Evolutionary conservation across 1,140 invertebrate genomes (phyloP).

Genomic region (Zaprionus capensis): DNA sequence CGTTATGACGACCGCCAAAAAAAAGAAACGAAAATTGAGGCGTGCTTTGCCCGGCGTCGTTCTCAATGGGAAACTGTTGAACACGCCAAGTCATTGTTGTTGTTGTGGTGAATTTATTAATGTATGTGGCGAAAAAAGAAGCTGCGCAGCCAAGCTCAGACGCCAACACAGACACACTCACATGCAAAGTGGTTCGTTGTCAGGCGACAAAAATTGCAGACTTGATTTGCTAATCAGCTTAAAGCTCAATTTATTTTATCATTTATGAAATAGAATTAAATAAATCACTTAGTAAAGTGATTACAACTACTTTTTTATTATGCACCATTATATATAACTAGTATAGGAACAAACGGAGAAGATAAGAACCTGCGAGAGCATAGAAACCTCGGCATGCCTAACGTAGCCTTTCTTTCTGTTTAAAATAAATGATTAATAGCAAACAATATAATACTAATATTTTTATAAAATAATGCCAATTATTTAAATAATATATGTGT

Average conservation of each 20-base stretch:
- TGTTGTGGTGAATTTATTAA: conserved; percentile 66
- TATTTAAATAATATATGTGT: too few relatives aligned
- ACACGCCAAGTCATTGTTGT: conserved; percentile 12
- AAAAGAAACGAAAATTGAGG: conserved; percentile 35
- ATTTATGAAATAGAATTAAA: not conserved
- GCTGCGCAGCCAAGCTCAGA: conserved; percentile 32
- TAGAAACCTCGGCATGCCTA: too few relatives aligned
- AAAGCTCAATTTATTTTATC: not conserved
- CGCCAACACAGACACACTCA: conserved; percentile 31
- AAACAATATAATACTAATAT: too few relatives aligned
- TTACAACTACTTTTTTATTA: too few relatives aligned
- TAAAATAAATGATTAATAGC: too few relatives aligned
- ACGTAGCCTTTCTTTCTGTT: too few relatives aligned
- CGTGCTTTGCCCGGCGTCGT: conserved; percentile 19
- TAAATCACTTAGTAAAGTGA: too few relatives aligned
- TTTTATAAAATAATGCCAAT: too few relatives aligned
- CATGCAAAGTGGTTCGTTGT: not conserved
- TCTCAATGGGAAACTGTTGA: conserved; percentile 56
- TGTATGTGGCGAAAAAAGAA: conserved; percentile 52
- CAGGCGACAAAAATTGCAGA: conserved; percentile 48
- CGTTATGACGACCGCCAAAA: conserved; percentile 24
- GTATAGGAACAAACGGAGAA: too few relatives aligned
- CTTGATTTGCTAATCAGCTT: not conserved
- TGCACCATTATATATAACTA: too few relatives aligned
- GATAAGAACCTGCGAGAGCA: too few relatives aligned